Evolutionary conservation across 2,797 vertebrate genomes (phyloP), one percentile per base, ranked within the genome.

Genomic region (Catostomus latipinnis): DNA sequence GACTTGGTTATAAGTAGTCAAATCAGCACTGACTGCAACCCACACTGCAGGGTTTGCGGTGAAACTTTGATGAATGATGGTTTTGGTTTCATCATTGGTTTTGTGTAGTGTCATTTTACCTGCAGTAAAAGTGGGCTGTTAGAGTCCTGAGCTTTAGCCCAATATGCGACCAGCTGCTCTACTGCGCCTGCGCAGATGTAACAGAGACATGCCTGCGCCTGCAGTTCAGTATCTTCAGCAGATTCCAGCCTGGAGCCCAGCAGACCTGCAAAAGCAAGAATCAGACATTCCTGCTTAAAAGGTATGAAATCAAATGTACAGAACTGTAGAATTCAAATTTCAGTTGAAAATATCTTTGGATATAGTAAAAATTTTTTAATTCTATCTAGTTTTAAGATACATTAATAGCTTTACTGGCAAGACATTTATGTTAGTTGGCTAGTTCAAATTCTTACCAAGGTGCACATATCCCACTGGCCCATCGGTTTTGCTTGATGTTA

Each of bases 161-260:
- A 99, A 86, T 96, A 98, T 1, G 94, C 93, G 78, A 99, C 95
- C 0, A 99, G 93, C 78, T 97, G 98, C 87, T 99, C 98, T 82
- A 98, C 94, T 0, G 96, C 97, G 45, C 98, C 98, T 0, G 98
- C 97, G 76, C 98, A 99, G 83, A 99, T 97, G 78, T 98, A 99
- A 83, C 96, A 99, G 76, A 99, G 94, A 87, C 96, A 98, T 2
- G 98, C 98, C 80, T 98, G 96, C 0, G 93, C 91, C 85, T 94
- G 95, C 53, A 98, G 93, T 5, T 90, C 58, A 1, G 56, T 81
- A 5, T 96, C 96, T 0, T 92, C 93, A 48, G 96, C 92, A 0
- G 82, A 93, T 86, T 98, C 97, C 88, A 99, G 93, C 61, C 98
- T 92, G 82, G 88, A 88, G 5, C 98, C 98, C 22, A 99, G 90